Conservation (phyloP, 2,113 vertebrate genomes). For the Morphnarchus princeps region DNA sequence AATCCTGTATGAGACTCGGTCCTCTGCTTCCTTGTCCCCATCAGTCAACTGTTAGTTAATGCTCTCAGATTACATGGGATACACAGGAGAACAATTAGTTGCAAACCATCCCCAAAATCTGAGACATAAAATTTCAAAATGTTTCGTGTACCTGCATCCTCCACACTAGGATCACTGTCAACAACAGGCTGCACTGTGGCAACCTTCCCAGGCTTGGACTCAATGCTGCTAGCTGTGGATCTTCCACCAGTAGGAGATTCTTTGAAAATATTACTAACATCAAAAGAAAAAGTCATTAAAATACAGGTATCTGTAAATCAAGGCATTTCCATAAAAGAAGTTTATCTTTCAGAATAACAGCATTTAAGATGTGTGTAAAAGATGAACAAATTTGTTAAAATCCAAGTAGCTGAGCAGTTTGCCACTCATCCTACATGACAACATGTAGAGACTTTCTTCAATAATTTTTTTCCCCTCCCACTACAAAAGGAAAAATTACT, state of each 20-base stretch:
- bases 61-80: no score
- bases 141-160: constrained; percentile 26
- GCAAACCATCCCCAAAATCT: neutral
- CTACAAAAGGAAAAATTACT: neutral
- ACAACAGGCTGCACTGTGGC: neutral
- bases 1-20: neutral
- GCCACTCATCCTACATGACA: neutral
- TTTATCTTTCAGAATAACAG: neutral
- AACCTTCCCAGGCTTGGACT: neutral
- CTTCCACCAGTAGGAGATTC: neutral
- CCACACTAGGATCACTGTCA: neutral
- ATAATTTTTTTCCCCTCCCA: neutral
- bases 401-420: neutral
- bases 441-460: accelerated
- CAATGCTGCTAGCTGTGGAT: neutral
- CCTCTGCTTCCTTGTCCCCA: neutral
- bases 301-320: neutral
- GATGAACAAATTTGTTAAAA: neutral
- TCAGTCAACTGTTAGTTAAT: accelerated
- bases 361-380: neutral
- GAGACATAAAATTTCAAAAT: neutral
- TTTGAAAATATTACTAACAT: neutral
- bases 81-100: neutral
- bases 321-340: neutral
- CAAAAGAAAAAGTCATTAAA: neutral